These are phyloP conservation scores for Pipistrellus pygmaeus DNA, from an alignment of 2,797 vertebrate genomes.

Conservation along the genomic window DNA sequence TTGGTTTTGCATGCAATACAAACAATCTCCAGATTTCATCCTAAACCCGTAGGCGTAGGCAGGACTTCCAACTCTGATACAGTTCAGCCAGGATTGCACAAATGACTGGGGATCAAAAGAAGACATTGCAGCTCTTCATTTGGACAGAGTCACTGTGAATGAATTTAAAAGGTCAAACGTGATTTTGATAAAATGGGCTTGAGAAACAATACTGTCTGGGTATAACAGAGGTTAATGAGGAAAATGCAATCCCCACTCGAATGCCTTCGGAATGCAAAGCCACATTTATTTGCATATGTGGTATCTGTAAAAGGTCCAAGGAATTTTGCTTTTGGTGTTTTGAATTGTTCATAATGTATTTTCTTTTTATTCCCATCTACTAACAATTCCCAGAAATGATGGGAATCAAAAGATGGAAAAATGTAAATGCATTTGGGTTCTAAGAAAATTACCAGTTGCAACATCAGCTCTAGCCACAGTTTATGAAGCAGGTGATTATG, in stretches of 20 bases:
- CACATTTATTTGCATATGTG: slow-evolving; percentile 84
- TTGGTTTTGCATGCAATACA: not conserved
- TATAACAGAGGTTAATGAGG: slow-evolving; percentile 84
- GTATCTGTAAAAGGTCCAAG: slow-evolving; percentile 85
- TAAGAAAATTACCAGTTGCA: slow-evolving; percentile 83
- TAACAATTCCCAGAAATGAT: slow-evolving; percentile 83
- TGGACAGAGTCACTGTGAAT: slow-evolving; percentile 67
- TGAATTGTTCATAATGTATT: slow-evolving; percentile 86
- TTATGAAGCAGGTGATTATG: slow-evolving; percentile 80
- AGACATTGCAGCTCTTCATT: slow-evolving; percentile 40
- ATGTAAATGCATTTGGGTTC: slow-evolving; percentile 83
- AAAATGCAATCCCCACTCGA: slow-evolving; percentile 82
- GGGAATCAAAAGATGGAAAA: slow-evolving; percentile 85
- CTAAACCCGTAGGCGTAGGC: not conserved
- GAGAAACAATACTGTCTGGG: slow-evolving; percentile 83
- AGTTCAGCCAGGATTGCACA: slow-evolving; percentile 51
- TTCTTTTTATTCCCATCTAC: slow-evolving; percentile 84
- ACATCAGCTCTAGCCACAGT: slow-evolving; percentile 76
- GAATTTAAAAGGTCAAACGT: slow-evolving; percentile 81
- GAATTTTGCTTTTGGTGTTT: slow-evolving; percentile 87
- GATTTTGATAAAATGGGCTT: slow-evolving; percentile 82
- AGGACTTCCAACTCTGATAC: not conserved
- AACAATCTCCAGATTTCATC: slow-evolving; percentile 24
- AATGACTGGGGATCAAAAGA: slow-evolving; percentile 49
- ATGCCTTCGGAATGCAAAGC: slow-evolving; percentile 83